phyloP scores from a whole-genome alignment of 2,888 invertebrate species.

The Harpalus rufipes region DNA sequence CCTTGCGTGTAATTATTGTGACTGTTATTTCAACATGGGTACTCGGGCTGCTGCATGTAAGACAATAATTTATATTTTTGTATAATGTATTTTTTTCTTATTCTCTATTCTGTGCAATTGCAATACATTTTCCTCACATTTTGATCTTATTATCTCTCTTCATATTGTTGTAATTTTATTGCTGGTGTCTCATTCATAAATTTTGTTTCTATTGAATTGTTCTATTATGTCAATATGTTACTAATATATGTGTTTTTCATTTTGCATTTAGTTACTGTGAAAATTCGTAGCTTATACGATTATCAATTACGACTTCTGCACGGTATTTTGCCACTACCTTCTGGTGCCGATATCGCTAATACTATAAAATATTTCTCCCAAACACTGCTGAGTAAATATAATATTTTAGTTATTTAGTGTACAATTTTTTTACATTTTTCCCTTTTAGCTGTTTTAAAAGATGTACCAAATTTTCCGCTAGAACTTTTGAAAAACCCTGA shows the following conservation, averaged over 20 bases:
- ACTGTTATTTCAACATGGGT: constrained; percentile 87
- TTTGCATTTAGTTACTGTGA: constrained; percentile 90
- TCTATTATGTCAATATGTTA: constrained; percentile 40
- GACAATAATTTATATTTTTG: constrained; percentile 76
- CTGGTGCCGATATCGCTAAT: constrained; percentile 97
- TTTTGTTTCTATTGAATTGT: constrained; percentile 14
- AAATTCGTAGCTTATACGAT: constrained; percentile 97
- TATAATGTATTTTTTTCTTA: constrained; percentile 68
- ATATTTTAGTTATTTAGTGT: not conserved
- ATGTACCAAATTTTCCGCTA: constrained; percentile 95
- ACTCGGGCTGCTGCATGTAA: constrained; percentile 96
- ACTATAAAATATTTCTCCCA: constrained; percentile 99
- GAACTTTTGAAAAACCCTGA: constrained; percentile 94
- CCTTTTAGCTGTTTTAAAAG: constrained; percentile 92
- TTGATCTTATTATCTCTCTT: constrained; percentile 41
- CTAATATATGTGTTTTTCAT: not conserved
- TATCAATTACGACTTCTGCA: constrained; percentile 95
- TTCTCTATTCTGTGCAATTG: constrained; percentile 36
- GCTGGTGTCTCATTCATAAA: constrained; percentile 21
- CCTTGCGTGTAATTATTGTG: constrained; percentile 79
- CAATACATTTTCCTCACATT: constrained; percentile 35
- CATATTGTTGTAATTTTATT: constrained; percentile 37
- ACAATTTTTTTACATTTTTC: not conserved
- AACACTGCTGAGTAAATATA: constrained; percentile 92
- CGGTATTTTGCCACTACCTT: constrained; percentile 94